phyloP scores from a whole-genome alignment of 2,888 invertebrate species.

The Trichopoda pennipes region DNA sequence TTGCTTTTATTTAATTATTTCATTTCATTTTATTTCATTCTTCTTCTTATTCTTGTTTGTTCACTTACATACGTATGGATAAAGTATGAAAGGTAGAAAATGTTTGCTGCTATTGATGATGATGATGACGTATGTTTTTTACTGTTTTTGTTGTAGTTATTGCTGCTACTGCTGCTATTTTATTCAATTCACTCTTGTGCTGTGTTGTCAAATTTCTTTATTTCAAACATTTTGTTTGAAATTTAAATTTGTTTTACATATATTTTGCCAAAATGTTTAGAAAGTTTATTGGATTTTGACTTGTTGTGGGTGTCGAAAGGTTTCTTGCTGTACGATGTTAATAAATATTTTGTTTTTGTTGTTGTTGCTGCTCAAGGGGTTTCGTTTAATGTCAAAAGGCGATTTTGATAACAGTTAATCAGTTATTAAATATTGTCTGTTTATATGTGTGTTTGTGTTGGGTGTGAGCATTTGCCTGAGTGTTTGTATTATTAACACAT shows the following conservation, averaged over 20 bases:
- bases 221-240: conserved; percentile 47
- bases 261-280: conserved; percentile 32
- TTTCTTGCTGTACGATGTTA: conserved; percentile 19
- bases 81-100: neutral
- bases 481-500: neutral
- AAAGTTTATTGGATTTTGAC: conserved; percentile 55
- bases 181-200: conserved; percentile 46
- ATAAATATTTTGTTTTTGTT: conserved; percentile 11
- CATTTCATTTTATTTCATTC: neutral
- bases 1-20: conserved; percentile 31
- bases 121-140: neutral
- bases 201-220: conserved; percentile 65
- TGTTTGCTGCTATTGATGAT: conserved; percentile 40
- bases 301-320: conserved; percentile 64
- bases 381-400: conserved; percentile 56
- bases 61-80: too few relatives aligned
- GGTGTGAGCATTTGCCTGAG: neutral
- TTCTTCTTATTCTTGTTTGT: too few relatives aligned
- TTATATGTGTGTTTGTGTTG: neutral
- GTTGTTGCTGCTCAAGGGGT: conserved; percentile 18
- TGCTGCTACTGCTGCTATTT: conserved; percentile 32
- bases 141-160: neutral
- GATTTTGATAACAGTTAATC: conserved; percentile 57
- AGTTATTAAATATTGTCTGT: conserved; percentile 29
- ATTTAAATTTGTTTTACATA: conserved; percentile 23